Percentiles rank a stretch among this genome's conserved stretches.
Evolutionary conservation across 2,888 invertebrate genomes (phyloP).

Genomic region (Oasisia sp.): DNA sequence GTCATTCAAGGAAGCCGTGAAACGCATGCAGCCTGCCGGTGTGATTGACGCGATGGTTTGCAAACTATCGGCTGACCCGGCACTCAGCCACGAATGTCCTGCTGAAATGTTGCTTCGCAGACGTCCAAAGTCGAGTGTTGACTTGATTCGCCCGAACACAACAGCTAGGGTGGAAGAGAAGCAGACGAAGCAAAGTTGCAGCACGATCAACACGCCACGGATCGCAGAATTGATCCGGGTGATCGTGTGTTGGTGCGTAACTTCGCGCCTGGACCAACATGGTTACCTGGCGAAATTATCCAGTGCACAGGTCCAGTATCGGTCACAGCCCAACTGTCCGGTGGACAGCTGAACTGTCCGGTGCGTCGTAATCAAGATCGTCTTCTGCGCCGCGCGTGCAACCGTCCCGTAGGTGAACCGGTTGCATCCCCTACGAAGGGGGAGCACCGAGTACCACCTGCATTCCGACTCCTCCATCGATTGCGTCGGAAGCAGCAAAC

Average conservation of each 20-base stretch:
- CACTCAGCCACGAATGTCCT: not conserved
- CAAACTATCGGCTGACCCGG: not conserved
- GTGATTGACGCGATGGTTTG: not conserved
- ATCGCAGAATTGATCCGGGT: not conserved
- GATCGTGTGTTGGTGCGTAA: not conserved
- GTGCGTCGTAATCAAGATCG: not conserved
- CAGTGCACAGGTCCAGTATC: not conserved
- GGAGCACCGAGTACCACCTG: not conserved
- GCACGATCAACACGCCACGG: not conserved
- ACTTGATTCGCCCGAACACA: slow-evolving; percentile 17
- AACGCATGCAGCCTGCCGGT: not conserved
- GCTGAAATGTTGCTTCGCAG: slow-evolving; percentile 13
- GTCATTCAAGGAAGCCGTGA: slow-evolving; percentile 21
- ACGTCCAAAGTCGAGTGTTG: not conserved
- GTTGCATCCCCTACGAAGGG: not conserved
- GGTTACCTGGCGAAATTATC: not conserved
- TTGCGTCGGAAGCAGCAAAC: not conserved
- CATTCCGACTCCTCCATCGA: not conserved
- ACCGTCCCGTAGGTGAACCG: not conserved
- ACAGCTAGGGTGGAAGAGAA: not conserved
- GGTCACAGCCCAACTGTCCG: not conserved
- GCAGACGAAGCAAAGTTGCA: not conserved
- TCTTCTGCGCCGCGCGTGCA: not conserved
- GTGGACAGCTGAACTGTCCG: not conserved
- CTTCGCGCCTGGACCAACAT: not conserved